These are phyloP conservation scores for Ormyrus pomaceus DNA, from an alignment of 2,888 invertebrate genomes.

Conservation along the genomic window DNA sequence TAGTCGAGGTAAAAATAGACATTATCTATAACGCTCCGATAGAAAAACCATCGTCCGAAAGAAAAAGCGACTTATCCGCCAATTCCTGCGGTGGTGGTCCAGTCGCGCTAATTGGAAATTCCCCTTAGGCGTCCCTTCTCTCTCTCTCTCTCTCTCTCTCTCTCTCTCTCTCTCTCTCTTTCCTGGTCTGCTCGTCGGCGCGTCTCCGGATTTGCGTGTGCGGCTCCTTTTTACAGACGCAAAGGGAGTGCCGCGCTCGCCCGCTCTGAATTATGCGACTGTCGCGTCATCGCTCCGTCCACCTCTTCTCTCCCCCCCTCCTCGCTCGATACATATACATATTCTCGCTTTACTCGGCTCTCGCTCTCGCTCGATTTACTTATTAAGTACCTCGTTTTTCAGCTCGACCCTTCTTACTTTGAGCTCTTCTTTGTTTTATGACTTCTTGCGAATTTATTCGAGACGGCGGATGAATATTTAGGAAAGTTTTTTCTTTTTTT, in stretches of 20 bases:
- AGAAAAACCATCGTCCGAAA: background rate
- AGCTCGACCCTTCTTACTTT: slow-evolving; percentile 1
- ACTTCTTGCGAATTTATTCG: slow-evolving; percentile 9
- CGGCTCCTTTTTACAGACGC: slow-evolving; percentile 22
- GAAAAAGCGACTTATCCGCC: slow-evolving; percentile 8
- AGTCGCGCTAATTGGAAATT: slow-evolving; percentile 54
- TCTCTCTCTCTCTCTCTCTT: background rate
- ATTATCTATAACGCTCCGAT: no score
- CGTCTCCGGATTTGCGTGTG: slow-evolving; percentile 29
- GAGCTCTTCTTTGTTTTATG: background rate
- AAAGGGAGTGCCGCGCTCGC: slow-evolving; percentile 32
- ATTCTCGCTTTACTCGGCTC: background rate
- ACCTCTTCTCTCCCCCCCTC: background rate
- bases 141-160: slow-evolving; percentile 2
- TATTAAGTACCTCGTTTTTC: slow-evolving; percentile 33
- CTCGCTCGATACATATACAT: no score
- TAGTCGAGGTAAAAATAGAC: no score
- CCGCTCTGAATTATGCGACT: slow-evolving; percentile 40
- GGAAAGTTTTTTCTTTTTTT: slow-evolving; percentile 10
- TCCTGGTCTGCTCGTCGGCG: no score
- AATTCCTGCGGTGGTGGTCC: slow-evolving; percentile 30
- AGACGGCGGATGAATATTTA: no score
- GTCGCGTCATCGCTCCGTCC: slow-evolving; percentile 41
- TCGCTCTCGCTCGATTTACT: slow-evolving; percentile 20
- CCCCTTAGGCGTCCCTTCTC: slow-evolving; percentile 28